Evolutionary conservation across 2,113 vertebrate genomes (phyloP).

Genomic region (Sorex araneus): DNA sequence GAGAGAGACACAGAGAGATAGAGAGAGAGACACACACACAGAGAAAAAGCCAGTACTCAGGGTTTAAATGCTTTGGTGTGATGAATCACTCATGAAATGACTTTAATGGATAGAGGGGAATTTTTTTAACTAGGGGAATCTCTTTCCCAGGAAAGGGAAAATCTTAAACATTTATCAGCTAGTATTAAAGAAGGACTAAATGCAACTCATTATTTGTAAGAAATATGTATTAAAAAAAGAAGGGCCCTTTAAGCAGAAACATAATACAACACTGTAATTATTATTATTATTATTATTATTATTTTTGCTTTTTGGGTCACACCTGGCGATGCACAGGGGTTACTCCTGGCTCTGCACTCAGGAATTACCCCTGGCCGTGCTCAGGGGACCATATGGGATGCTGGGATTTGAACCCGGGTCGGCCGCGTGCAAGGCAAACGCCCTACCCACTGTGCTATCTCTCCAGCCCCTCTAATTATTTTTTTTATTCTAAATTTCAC

Average conservation of each 20-base stretch:
- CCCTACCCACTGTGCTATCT: too few species aligned
- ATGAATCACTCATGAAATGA: slow-evolving; percentile 57
- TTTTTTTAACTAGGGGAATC: not conserved
- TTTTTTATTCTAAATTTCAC: too few species aligned
- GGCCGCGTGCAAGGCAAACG: too few species aligned
- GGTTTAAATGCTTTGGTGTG: not conserved
- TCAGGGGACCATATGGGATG: too few species aligned
- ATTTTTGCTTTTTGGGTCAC: too few species aligned
- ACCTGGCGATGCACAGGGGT: too few species aligned
- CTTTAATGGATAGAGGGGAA: slow-evolving; percentile 25
- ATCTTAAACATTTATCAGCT: slow-evolving; percentile 2
- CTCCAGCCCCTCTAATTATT: too few species aligned
- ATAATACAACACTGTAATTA: not conserved
- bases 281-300: too few species aligned
- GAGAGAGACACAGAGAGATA: not conserved
- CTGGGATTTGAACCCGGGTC: too few species aligned
- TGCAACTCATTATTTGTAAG: slow-evolving; percentile 24
- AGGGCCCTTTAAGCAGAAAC: not conserved
- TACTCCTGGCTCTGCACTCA: not conserved
- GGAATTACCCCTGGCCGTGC: too few species aligned
- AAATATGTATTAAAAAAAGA: not conserved
- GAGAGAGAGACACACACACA: not conserved
- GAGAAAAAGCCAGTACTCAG: too few species aligned
- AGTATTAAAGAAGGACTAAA: not conserved
- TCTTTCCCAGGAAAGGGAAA: not conserved